Base-by-base conservation (phyloP, 1,140 invertebrate species). In the Drosophila yakuba region DNA sequence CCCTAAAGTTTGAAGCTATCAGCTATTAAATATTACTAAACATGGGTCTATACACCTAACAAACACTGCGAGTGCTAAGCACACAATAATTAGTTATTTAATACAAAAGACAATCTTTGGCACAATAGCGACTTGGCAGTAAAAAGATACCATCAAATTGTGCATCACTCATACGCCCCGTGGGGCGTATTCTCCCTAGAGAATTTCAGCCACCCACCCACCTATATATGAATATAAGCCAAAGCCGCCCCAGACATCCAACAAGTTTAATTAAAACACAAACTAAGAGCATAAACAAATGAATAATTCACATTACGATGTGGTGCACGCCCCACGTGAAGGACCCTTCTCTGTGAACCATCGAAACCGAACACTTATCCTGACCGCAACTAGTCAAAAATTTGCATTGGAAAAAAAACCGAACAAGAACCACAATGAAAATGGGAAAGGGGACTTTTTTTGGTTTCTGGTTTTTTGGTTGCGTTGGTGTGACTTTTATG, bases 281-380 rank as follows among this genome's bases (percentile, higher is more conserved):
- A 85, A 80, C 78, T 78, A 73, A 78, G 38, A 72, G 68, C 82
- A 80, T 78, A 85, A 85, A 72, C 82, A 71, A 85, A 85, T 85
- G 82, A 85, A 85, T 81, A 78, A 85, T 85, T 86, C 82, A 86
- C 81, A 74, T 71, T 72, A 74, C 74, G 76, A 60, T 85, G 78
- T 74, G 48, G 63, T 44, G 45, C 36, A 61, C 59, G 7, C 25
- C 17, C 17, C 7, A 15, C 62, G 56, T 28, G n/a, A 50, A 55
- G 41, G 51, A 41, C 25, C 74, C 63, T 61, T 69, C 25, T 11
- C 25, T 23, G 28, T 14, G 15, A 38, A 72, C 32, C 39, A 56
- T 47, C 47, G 15, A 51, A 69, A 47, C 64, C 64, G 57, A 69
- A 71, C 51, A 71, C 64, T 69, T 57, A 41, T 50, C 67, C 64